Conservation (phyloP, 1,140 invertebrate genomes). For the Schlechtendalia chinensis region DNA sequence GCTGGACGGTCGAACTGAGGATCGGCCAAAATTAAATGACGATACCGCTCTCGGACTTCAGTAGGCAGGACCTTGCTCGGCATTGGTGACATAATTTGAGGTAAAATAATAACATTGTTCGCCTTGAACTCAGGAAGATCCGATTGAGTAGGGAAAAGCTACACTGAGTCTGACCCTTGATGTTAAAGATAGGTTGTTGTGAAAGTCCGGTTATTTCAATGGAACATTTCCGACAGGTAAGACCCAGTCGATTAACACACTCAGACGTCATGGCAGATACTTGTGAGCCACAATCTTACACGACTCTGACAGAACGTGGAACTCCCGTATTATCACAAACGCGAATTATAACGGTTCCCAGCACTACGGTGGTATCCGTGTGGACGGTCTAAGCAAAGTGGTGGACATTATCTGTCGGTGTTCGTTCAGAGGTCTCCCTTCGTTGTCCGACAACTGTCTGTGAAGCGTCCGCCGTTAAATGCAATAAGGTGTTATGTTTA, state of each 20-base stretch:
- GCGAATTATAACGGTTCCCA: background rate
- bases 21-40: background rate
- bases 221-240: background rate
- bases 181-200: background rate
- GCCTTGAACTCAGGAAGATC: background rate
- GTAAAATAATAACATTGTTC: background rate
- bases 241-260: background rate
- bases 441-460: background rate
- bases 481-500: conserved; percentile 15
- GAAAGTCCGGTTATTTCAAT: background rate
- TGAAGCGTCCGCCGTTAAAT: background rate
- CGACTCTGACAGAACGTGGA: background rate
- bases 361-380: background rate
- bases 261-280: background rate
- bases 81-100: background rate
- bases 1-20: conserved; percentile 5
- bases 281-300: conserved; percentile 3
- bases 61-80: background rate
- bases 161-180: conserved; percentile 1
- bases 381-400: background rate
- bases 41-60: background rate
- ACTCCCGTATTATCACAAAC: background rate
- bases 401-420: too few relatives aligned
- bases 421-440: too few relatives aligned
- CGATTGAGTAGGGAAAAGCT: background rate